Evolutionary conservation across 2,113 vertebrate species (phyloP).

Genomic region (Pomatostomus ruficeps): DNA sequence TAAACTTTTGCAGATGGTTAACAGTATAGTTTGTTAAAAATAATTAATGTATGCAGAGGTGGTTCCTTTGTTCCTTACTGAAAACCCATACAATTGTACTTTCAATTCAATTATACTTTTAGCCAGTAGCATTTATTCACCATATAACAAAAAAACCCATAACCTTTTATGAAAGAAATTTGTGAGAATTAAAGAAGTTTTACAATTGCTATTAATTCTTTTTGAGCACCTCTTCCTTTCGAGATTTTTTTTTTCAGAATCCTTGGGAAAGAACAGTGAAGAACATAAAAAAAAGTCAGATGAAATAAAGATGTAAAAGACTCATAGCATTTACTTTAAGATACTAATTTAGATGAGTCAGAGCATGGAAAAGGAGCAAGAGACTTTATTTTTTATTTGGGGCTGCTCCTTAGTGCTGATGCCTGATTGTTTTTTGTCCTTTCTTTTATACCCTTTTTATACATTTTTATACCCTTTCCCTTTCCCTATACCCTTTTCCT

Average conservation of each 20-base stretch:
- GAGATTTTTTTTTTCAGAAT: slow-evolving; percentile 10
- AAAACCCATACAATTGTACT: background rate
- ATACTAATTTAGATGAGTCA: slow-evolving; percentile 40
- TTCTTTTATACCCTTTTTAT: too few relatives aligned
- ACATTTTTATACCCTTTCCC: too few relatives aligned
- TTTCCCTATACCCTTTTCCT: too few relatives aligned
- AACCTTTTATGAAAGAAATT: slow-evolving; percentile 32
- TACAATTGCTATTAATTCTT: slow-evolving; percentile 43
- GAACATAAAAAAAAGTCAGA: slow-evolving; percentile 41
- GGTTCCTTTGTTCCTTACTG: background rate
- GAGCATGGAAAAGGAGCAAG: background rate
- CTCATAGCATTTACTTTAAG: background rate
- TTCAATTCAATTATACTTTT: background rate
- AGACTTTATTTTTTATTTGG: background rate
- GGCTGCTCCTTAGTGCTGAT: background rate
- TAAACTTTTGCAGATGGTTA: background rate
- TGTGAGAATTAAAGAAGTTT: background rate
- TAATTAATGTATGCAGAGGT: background rate
- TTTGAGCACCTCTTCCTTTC: slow-evolving; percentile 20
- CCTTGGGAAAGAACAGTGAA: slow-evolving; percentile 30
- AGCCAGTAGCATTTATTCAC: slow-evolving; percentile 5
- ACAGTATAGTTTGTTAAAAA: background rate
- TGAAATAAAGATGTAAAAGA: slow-evolving; percentile 27
- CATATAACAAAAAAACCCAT: background rate
- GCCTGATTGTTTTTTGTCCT: too few relatives aligned